phyloP scores from a whole-genome alignment of 2,113 vertebrate genomes.

The Fregetta grallaria region DNA sequence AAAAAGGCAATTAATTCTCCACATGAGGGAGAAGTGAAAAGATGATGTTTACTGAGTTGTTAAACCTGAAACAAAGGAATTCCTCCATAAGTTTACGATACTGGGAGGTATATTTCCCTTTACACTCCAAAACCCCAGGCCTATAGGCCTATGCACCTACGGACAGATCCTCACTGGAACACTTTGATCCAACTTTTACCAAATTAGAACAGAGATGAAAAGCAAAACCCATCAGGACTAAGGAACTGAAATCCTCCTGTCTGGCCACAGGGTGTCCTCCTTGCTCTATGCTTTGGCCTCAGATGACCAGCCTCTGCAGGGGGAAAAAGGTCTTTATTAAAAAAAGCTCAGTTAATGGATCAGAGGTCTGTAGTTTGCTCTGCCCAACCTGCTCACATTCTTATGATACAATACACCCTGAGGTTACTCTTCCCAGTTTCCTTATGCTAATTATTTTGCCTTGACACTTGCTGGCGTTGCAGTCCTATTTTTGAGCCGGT shows the following conservation, averaged over 20 bases:
- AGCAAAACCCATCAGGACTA: neutral
- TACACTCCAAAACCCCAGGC: fast-evolving
- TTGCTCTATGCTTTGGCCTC: slow-evolving; percentile 6
- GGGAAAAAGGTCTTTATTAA: neutral
- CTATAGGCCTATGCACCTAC: neutral
- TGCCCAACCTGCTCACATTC: neutral
- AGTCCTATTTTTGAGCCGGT: neutral
- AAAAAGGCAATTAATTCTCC: neutral
- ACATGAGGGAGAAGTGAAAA: neutral
- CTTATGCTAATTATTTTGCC: slow-evolving; percentile 14
- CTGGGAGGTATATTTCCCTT: neutral
- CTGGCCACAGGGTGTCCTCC: slow-evolving; percentile 63
- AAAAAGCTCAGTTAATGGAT: neutral
- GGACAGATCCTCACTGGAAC: neutral
- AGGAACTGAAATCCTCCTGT: neutral
- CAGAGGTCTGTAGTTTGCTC: neutral
- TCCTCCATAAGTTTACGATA: neutral
- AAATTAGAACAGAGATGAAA: neutral
- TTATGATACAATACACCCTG: neutral
- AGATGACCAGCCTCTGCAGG: neutral
- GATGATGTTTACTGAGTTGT: neutral
- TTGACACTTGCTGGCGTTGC: neutral
- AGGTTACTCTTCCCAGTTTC: neutral
- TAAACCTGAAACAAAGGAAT: neutral
- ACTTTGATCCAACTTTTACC: neutral